phyloP scores from a whole-genome alignment of 2,888 invertebrate genomes.

The Lampropteryx suffumata region DNA sequence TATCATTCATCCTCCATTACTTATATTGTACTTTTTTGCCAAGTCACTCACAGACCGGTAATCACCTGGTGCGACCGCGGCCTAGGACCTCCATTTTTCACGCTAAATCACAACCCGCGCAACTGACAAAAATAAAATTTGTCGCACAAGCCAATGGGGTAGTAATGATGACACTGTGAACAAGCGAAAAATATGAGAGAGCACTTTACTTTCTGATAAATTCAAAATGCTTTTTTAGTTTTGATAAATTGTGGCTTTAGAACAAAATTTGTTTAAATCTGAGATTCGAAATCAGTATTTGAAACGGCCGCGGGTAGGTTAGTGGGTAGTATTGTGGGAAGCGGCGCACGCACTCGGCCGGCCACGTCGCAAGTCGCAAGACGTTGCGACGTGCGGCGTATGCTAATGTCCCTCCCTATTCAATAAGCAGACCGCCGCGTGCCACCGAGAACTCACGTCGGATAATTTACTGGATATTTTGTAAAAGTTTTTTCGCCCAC shows the following conservation, averaged over 20 bases:
- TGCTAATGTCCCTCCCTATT: conserved; percentile 79
- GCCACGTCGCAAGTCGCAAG: conserved; percentile 58
- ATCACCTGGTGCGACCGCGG: conserved; percentile 79
- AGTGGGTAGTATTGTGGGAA: conserved; percentile 17
- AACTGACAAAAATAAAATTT: conserved; percentile 82
- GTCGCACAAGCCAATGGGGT: conserved; percentile 79
- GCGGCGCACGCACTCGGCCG: conserved; percentile 35
- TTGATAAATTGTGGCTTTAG: conserved; percentile 11
- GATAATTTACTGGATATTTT: conserved; percentile 83
- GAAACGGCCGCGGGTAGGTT: conserved; percentile 2
- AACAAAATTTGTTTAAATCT: conserved; percentile 3
- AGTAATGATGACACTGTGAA: conserved; percentile 76
- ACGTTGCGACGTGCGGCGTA: conserved; percentile 76
- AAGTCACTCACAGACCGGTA: conserved; percentile 82
- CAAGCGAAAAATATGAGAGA: conserved; percentile 57
- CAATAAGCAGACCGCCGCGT: conserved; percentile 82
- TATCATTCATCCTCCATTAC: conserved; percentile 83
- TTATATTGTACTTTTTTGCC: conserved; percentile 82
- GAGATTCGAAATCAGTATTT: conserved; percentile 3
- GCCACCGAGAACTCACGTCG: conserved; percentile 81
- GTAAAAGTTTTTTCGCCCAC: conserved; percentile 82
- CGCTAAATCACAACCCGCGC: conserved; percentile 80
- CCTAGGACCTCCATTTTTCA: conserved; percentile 74
- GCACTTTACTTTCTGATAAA: conserved; percentile 47
- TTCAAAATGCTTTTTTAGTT: background rate